Base-by-base conservation (phyloP, 2,113 vertebrate species). In the Ceratotherium simum region DNA sequence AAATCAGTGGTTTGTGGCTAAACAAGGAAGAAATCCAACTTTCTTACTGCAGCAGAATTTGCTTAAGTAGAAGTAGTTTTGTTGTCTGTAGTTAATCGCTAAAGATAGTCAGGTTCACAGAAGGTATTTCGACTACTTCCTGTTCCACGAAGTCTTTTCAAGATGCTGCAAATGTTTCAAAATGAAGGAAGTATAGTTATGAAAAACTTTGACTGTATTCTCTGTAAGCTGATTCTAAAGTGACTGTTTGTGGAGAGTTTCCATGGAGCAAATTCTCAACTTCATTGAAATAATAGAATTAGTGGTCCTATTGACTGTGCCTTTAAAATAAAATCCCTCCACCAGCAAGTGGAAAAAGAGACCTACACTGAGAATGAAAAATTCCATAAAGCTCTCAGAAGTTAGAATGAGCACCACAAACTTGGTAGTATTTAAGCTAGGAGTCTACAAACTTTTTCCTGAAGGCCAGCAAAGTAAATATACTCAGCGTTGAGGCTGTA, bases 1-100 rank as follows among this genome's bases (percentile, higher is more conserved):
- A 83, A 91, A 89, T 87, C 39, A 75, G 78, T 62, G 14, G 25
- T 91, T 96, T 96, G 84, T 91, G 78, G 81, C 58, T 96, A 93
- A 95, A 64, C 78, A 85, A 89, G 96, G 97, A 90, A 90, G 90
- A 93, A 90, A 64, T 72, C 10, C 13, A 14, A 72, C 33, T 97
- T 94, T 69, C 42, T 87, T 69, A 69, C 11, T 67, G 82, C 92
- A 70, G 79, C 54, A 78, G 81, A 97, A 72, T 97, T 95, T 90
- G 78, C 8, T 73, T 29, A 87, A 62, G 51, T 70, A 95, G 91
- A 39, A 88, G 48, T 16, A 1, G 21, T 67, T 83, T 82, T 83
- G 75, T 76, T 87, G 56, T 92, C 46, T 64, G 20, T 85, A 79
- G 25, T 78, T 81, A 93, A 87, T 60, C n/a, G 29, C 31, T 82